These are phyloP conservation scores for Acleris literana DNA, from an alignment of 2,888 invertebrate genomes.

Conservation along the genomic window DNA sequence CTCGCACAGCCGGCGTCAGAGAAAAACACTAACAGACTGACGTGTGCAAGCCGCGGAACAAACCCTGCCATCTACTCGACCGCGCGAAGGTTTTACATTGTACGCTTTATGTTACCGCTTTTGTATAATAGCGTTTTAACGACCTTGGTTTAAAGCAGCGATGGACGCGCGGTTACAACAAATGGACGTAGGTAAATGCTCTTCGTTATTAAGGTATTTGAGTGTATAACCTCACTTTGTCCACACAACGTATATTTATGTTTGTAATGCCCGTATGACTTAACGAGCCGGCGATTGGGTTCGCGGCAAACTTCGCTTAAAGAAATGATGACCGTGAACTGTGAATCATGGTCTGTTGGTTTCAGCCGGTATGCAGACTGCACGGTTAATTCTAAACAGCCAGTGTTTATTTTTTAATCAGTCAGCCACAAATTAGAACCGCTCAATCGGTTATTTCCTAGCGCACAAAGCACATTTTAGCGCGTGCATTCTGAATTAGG, in stretches of 20 bases:
- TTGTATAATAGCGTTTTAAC: conserved; percentile 5
- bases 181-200: not conserved
- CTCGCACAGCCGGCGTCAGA: conserved; percentile 63
- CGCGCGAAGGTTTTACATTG: conserved; percentile 10
- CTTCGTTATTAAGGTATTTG: conserved; percentile 25
- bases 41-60: conserved; percentile 40
- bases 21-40: conserved; percentile 69
- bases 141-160: not conserved
- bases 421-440: not conserved
- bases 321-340: conserved; percentile 31
- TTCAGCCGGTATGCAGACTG: conserved; percentile 2
- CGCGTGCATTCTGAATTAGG: no score
- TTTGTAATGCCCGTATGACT: conserved; percentile 23
- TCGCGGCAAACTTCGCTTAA: conserved; percentile 20
- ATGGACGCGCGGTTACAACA: not conserved
- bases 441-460: not conserved
- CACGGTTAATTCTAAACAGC: not conserved
- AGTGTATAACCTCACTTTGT: conserved; percentile 28
- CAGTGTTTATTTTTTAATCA: conserved; percentile 12
- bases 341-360: conserved; percentile 10
- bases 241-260: conserved; percentile 26
- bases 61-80: conserved; percentile 38
- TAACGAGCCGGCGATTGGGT: conserved; percentile 20
- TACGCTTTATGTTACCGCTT: conserved; percentile 33
- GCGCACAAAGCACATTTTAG: no score